Evolutionary conservation across 2,113 vertebrate species (phyloP).

Genomic region (Etheostoma cragini): DNA sequence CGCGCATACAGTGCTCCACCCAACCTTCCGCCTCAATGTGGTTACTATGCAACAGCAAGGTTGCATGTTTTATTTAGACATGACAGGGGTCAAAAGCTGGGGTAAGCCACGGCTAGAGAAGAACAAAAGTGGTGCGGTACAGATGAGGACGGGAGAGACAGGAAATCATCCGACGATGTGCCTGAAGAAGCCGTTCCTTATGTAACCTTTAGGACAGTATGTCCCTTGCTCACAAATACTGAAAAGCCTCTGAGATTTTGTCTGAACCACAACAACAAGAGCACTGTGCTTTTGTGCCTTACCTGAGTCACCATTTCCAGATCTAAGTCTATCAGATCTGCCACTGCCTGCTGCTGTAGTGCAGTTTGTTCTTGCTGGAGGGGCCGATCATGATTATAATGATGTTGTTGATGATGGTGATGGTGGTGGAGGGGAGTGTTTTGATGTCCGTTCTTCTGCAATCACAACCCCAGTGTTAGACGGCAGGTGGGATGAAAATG

Average conservation of each 20-base stretch:
- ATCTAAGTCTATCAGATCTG: constrained; percentile 87
- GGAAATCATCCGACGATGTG: constrained; percentile 16
- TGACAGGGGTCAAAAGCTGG: constrained; percentile 53
- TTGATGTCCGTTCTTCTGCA: constrained; percentile 93
- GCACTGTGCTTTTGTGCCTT: constrained; percentile 74
- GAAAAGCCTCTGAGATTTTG: not conserved
- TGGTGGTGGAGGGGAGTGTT: constrained; percentile 36
- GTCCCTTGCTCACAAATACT: not conserved
- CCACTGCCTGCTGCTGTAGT: constrained; percentile 36
- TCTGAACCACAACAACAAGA: constrained; percentile 8
- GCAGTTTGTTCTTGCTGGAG: constrained; percentile 43
- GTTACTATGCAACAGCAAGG: constrained; percentile 61
- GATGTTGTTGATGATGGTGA: constrained; percentile 51
- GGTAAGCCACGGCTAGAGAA: constrained; percentile 37
- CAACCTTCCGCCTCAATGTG: not conserved
- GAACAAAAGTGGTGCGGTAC: constrained; percentile 35
- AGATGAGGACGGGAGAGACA: constrained; percentile 12
- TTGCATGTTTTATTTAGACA: constrained; percentile 68
- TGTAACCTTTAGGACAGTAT: constrained; percentile 12
- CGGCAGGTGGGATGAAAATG: constrained; percentile 60
- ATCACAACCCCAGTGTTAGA: constrained; percentile 85
- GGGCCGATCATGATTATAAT: constrained; percentile 51
- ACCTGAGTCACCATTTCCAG: constrained; percentile 89
- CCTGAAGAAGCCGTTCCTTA: not conserved
- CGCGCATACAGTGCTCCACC: not conserved